These are phyloP conservation scores for Nebria ingens DNA, from an alignment of 1,140 invertebrate genomes.

Conservation along the genomic window DNA sequence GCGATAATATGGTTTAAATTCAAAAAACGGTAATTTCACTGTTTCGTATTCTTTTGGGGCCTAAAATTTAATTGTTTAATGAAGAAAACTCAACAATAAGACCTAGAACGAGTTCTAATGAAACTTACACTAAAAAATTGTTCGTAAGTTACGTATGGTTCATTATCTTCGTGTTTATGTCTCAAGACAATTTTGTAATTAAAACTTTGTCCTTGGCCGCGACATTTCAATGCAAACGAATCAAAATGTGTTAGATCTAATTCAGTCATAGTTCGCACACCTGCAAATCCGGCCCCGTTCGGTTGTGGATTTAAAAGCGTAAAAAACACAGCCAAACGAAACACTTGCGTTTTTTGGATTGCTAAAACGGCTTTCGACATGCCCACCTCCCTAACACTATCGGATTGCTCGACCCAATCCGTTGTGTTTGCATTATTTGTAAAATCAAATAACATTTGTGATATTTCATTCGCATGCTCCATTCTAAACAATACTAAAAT, in stretches of 20 bases:
- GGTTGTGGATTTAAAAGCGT: conserved; percentile 54
- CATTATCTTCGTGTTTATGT: conserved; percentile 44
- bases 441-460: background rate
- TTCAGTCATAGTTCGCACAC: conserved; percentile 34
- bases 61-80: conserved; percentile 28
- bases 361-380: conserved; percentile 52
- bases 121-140: conserved; percentile 50
- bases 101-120: conserved; percentile 28
- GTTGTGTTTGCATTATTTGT: background rate
- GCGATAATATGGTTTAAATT: conserved; percentile 53
- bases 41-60: conserved; percentile 41
- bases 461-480: background rate
- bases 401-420: conserved; percentile 51
- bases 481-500: background rate
- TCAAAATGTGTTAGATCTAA: background rate
- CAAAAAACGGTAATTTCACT: conserved; percentile 39
- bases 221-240: background rate
- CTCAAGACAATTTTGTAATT: conserved; percentile 51
- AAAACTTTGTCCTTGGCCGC: conserved; percentile 17
- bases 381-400: conserved; percentile 50
- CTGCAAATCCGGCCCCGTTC: conserved; percentile 60
- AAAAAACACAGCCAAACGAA: conserved; percentile 54
- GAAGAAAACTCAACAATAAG: background rate
- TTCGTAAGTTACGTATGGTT: conserved; percentile 51
- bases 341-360: conserved; percentile 45